These are phyloP conservation scores for Cantharis lateralis DNA, from an alignment of 2,888 invertebrate species.

Conservation along the genomic window DNA sequence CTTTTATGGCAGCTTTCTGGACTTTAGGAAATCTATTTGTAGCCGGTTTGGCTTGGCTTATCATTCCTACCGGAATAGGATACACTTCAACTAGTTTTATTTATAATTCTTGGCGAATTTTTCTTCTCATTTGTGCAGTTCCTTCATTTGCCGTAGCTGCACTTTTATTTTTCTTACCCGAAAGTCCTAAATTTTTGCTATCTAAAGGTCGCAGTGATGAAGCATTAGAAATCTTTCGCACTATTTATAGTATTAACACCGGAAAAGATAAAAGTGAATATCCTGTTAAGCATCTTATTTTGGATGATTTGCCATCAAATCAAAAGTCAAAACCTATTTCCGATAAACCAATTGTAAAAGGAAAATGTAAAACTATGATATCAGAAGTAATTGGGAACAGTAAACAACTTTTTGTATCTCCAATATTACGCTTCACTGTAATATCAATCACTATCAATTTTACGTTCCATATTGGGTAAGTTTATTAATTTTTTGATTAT, in stretches of 20 bases:
- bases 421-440: constrained; percentile 80
- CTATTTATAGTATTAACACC: constrained; percentile 82
- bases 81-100: constrained; percentile 69
- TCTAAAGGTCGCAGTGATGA: constrained; percentile 79
- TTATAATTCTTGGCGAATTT: constrained; percentile 92
- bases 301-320: constrained; percentile 59
- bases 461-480: constrained; percentile 89
- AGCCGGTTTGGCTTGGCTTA: constrained; percentile 80
- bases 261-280: constrained; percentile 75
- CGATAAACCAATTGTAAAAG: constrained; percentile 60
- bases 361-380: constrained; percentile 74
- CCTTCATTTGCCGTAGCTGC: constrained; percentile 88
- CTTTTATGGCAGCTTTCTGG: constrained; percentile 95
- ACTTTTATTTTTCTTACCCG: constrained; percentile 81
- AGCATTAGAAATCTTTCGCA: constrained; percentile 79
- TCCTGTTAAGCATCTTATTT: constrained; percentile 72
- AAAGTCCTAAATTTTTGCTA: constrained; percentile 88
- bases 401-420: constrained; percentile 78
- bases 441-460: constrained; percentile 90
- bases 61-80: constrained; percentile 77
- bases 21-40: constrained; percentile 91
- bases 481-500: constrained; percentile 25
- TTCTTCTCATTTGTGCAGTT: constrained; percentile 83
- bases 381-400: constrained; percentile 80
- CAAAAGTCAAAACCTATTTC: constrained; percentile 41